Base-by-base conservation (phyloP, 2,113 vertebrate genomes). In the Thryonomys swinderianus region DNA sequence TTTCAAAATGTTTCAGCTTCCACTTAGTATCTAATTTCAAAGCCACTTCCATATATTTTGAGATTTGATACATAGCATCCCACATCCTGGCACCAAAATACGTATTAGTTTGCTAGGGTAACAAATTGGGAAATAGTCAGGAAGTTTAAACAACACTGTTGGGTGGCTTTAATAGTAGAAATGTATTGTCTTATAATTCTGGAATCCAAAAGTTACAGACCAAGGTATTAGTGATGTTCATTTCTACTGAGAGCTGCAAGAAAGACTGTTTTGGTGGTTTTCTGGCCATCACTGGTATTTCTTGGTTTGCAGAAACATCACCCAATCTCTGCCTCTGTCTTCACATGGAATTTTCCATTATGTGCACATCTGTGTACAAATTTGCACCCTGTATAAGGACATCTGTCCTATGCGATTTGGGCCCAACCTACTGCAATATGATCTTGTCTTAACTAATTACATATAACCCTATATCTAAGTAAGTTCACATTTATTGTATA, bases 1-100 rank as follows among this genome's bases (percentile, higher is more conserved):
- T 45, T 45, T 93, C 83, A 90, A 71, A 93, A 57, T 18, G 62
- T 87, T 91, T 40, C 64, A 88, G 37, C 53, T 91, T 93, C 40
- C 10, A 45, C 40, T 59, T 57, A 67, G 40, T 53, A 81, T 57
- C 53, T 12, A 92, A 55, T 86, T 85, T 71, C n/a, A 89, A 91
- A 81, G 80, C 59, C 23, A 89, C 40, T n/a, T 92, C 40, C n/a
- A 32, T 59, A 61, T 74, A 11, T 92, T 92, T 80, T 85, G 45
- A 18, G 84, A 85, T 85, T 67, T 89, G 9, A 3, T 12, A 17
- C 14, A 67, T 2, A 93, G 37, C 45, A 73, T 53, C 34, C 57
- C 34, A 74, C 81, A 81, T 93, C 37, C 53, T 27, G 16, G 34
- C 74, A 85, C n/a, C 42, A 82, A 76, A 95, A 76, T 76, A 53